phyloP scores from a whole-genome alignment of 2,888 invertebrate genomes.

The Amiota mariae region DNA sequence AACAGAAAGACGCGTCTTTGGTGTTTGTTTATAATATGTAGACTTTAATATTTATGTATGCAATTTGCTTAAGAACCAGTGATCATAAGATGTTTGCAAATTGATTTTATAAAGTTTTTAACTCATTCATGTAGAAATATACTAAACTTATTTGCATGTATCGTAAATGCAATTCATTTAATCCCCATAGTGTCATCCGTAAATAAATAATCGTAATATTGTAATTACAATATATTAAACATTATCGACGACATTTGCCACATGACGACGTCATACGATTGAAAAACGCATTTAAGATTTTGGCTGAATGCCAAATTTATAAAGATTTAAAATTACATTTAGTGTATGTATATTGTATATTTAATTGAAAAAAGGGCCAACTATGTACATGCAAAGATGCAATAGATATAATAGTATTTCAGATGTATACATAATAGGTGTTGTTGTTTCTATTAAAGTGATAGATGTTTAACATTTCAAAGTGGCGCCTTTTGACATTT shows the following conservation, averaged over 20 bases:
- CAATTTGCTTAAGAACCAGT: too few species aligned
- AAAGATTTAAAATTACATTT: constrained; percentile 7
- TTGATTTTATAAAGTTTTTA: too few species aligned
- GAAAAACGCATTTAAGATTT: constrained; percentile 21
- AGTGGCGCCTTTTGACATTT: constrained; percentile 15
- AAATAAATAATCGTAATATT: too few species aligned
- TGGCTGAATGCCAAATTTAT: background rate
- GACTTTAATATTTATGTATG: too few species aligned
- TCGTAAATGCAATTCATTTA: too few species aligned
- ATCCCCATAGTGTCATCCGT: too few species aligned
- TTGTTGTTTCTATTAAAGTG: background rate
- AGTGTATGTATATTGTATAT: background rate
- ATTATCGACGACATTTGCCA: background rate
- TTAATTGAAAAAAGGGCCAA: constrained; percentile 2
- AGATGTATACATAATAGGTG: background rate
- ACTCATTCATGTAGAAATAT: too few species aligned
- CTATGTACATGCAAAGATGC: background rate
- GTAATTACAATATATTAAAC: too few species aligned
- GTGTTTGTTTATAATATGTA: too few species aligned
- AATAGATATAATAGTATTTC: background rate
- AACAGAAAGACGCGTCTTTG: too few species aligned
- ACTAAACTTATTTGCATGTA: too few species aligned
- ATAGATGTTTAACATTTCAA: background rate
- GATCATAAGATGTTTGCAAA: too few species aligned
- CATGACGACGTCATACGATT: constrained; percentile 16